Evolutionary conservation across 2,888 invertebrate genomes (phyloP), one percentile per base, ranked within the genome.

Genomic region (Melanostoma mellinum): DNA sequence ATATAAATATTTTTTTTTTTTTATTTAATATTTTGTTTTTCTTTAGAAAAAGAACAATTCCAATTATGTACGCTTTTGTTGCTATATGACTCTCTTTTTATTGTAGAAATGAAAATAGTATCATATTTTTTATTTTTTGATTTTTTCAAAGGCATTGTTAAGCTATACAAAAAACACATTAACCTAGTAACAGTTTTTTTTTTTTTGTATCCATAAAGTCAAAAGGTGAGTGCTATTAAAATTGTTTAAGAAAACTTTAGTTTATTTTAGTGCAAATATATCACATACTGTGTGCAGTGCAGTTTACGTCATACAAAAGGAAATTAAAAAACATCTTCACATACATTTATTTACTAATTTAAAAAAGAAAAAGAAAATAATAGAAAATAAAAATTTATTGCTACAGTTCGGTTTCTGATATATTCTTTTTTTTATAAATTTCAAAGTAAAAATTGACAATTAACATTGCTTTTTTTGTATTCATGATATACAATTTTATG

Each of bases 231-330:
- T 82, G 82, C 73, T 65, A 56, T 80, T 67, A 68, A 30, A 52
- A 44, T 52, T 60, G 30, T 50, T 6, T 42, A 35, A 36, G 75
- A 81, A 76, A 52, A 33, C 53, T 75, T 58, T 71, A 60, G 46
- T 67, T 82, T 68, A 78, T 84, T 74, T 84, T 74, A 84, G 84
- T 84, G 84, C 84, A 84, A 82, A 79, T 75, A 78, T 84, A 84
- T 84, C 84, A 84, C 84, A 84, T 84, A 84, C 78, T 74, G 82
- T 75, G 84, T 84, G 84, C 84, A 84, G 84, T 84, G 84, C 84
- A 84, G 84, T 84, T 84, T 74, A 69, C 48, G 74, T 65, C 69
- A 58, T 60, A 78, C 36, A 48, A 56, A 56, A 44, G 69, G 44
- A 53, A 53, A 33, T 20, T 63, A 60, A 9, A 60, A 60, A 20